Conservation (phyloP, 2,888 invertebrate species). For the Oligia latruncula region DNA sequence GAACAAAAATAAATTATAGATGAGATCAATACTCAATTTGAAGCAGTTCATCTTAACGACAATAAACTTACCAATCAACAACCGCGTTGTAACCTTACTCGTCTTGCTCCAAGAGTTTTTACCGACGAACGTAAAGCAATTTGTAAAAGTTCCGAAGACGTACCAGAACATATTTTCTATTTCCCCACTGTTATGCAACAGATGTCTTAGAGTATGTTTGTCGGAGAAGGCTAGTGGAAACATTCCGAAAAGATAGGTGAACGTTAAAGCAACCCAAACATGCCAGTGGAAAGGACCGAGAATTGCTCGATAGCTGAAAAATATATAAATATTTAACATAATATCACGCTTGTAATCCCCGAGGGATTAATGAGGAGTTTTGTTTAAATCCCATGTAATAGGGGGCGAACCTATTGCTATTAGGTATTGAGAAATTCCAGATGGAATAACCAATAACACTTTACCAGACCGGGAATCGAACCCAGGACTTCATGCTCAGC, state of each 20-base stretch:
- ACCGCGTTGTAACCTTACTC: slow-evolving; percentile 92
- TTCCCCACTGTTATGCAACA: slow-evolving; percentile 92
- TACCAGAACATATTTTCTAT: slow-evolving; percentile 97
- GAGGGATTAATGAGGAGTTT: neutral
- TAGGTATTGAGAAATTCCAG: neutral
- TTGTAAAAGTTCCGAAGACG: slow-evolving; percentile 96
- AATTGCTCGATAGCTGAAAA: slow-evolving; percentile 93
- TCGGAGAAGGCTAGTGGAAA: slow-evolving; percentile 94
- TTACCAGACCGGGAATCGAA: neutral
- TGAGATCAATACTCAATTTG: neutral
- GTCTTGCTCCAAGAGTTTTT: slow-evolving; percentile 93
- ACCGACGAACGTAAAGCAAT: slow-evolving; percentile 93
- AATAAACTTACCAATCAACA: slow-evolving; percentile 91
- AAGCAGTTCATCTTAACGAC: neutral
- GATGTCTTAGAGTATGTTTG: slow-evolving; percentile 91
- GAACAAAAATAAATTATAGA: slow-evolving; percentile 42
- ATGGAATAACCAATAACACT: neutral
- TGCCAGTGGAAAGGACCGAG: slow-evolving; percentile 96
- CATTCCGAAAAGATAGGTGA: slow-evolving; percentile 93
- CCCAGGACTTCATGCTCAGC: neutral
- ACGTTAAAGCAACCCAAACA: slow-evolving; percentile 94
- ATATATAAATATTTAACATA: neutral
- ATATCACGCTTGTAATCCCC: neutral
- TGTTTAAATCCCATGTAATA: neutral
- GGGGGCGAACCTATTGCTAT: neutral